Percentiles rank a stretch among this genome's conserved stretches.
phyloP scores from a whole-genome alignment of 2,888 invertebrate species.

The Selenia dentaria region DNA sequence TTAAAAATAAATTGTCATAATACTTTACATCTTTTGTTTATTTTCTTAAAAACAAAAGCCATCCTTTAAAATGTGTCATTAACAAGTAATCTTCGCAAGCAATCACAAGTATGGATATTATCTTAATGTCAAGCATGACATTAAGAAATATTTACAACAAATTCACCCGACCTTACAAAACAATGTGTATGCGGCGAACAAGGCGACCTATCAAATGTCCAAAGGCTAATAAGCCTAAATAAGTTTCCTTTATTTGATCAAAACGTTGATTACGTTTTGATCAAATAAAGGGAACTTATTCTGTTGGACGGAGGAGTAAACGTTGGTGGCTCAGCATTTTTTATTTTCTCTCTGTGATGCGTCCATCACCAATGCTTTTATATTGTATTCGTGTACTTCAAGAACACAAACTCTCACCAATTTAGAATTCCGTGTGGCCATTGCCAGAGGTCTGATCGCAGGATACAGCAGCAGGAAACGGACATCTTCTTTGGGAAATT shows the following conservation, averaged over 20 bases:
- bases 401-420: neutral
- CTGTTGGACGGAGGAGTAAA: constrained; percentile 35
- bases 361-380: neutral
- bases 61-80: no score
- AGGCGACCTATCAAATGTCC: constrained; percentile 19
- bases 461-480: constrained; percentile 12
- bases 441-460: neutral
- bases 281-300: constrained; percentile 28
- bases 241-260: constrained; percentile 38
- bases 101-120: no score
- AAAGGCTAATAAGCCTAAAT: constrained; percentile 30
- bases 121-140: no score
- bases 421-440: neutral
- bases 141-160: no score
- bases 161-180: no score
- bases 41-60: no score
- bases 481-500: constrained; percentile 11
- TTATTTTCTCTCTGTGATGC: neutral
- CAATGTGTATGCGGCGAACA: no score
- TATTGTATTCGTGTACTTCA: neutral
- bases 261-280: constrained; percentile 20
- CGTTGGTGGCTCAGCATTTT: constrained; percentile 27
- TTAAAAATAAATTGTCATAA: no score
- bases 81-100: no score
- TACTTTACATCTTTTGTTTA: no score